Base-by-base conservation (phyloP, 2,888 invertebrate species). In the Ormyrus nitidulus region DNA sequence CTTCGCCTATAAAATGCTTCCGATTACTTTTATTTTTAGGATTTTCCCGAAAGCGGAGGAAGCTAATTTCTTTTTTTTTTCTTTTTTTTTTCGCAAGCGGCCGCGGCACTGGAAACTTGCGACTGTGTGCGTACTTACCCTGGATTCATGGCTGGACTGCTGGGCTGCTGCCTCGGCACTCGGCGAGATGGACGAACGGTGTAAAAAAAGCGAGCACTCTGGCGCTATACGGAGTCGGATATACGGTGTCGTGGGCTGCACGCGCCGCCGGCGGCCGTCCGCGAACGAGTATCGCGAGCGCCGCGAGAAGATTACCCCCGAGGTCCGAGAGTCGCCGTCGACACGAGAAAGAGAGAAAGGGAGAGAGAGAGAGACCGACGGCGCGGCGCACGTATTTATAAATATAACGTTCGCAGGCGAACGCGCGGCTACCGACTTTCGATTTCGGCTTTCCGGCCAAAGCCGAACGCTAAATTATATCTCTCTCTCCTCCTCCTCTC, bases 11-110 rank as follows among this genome's bases (percentile, higher is more conserved):
- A 86, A 88, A 88, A 88, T 86, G 84, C 86, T 88, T 86, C 85
- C 86, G 87, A 88, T 88, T 87, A 87, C 85, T 85, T 34, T 88
- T 88, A 88, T 88, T 88, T 88, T 88, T 88, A 88, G 88, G 84
- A 85, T 83, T 85, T 82, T 82, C 82, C 79, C 81, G 79, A 69
- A 64, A 71, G 76, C 70, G 65, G 72, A 49, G 48, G 44, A 56
- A 34, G 34, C 34, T 34, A 4, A 34, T 4, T 4, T 4, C 1
- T 34, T 4, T 34, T 0, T 34, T 34, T 34, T 34, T 34, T 34
- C 4, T 34, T 4, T 34, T 4, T 34, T 34, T 34, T 34, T 19
- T 19, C 59, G 8, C 34, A 19, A 3, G 13, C 56, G 11, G 10
- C 56, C 13, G 2, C 10, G 13, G 56, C n/a, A 56, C 56, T 0